These are phyloP conservation scores for Colossoma macropomum DNA, from an alignment of 2,113 vertebrate genomes.

Conservation along the genomic window DNA sequence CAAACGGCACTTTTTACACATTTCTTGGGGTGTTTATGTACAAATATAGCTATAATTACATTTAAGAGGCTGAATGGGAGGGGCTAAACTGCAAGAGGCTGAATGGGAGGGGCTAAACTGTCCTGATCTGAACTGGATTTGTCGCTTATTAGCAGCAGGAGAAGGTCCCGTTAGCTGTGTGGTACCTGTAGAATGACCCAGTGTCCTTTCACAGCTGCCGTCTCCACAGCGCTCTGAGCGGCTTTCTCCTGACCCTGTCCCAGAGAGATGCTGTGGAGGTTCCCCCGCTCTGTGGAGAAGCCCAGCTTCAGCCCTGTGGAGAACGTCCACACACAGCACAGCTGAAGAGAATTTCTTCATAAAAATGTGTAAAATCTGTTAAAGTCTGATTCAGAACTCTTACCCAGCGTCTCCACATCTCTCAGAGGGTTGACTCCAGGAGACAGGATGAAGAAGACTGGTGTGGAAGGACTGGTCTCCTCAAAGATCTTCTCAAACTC, in stretches of 20 bases:
- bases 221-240: conserved; percentile 75
- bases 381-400: not conserved
- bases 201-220: conserved; percentile 74
- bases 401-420: conserved; percentile 81
- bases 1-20: too few species aligned
- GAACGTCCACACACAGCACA: not conserved
- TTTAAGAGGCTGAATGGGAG: not conserved
- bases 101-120: not conserved
- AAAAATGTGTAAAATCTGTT: not conserved
- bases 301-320: conserved; percentile 81
- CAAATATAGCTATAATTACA: too few species aligned
- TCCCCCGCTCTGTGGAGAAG: conserved; percentile 79
- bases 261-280: conserved; percentile 82
- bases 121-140: too few species aligned
- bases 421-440: conserved; percentile 81
- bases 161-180: not conserved
- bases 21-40: too few species aligned
- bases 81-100: not conserved
- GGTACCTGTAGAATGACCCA: conserved; percentile 84
- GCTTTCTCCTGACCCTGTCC: conserved; percentile 83
- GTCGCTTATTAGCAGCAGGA: not conserved
- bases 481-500: conserved; percentile 80
- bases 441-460: conserved; percentile 85
- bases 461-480: conserved; percentile 75
- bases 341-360: not conserved